A percentile compares a stretch with the other conserved stretches of the same genome.
phyloP scores from a whole-genome alignment of 2,797 vertebrate genomes.

The Leptatherina wallacei region DNA sequence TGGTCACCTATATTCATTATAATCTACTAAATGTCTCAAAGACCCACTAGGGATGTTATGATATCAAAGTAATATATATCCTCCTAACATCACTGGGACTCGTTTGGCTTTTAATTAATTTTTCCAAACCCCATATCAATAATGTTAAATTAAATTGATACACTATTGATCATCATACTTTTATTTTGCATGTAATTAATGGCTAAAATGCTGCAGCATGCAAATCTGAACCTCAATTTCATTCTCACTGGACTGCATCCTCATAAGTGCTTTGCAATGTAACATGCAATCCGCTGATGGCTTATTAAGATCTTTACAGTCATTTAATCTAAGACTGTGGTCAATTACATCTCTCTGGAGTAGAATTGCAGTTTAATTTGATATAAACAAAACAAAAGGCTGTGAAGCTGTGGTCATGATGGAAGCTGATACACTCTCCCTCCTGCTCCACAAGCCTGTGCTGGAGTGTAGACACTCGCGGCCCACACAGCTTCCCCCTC shows the following conservation, averaged over 20 bases:
- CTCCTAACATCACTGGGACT: constrained; percentile 31
- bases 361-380: constrained; percentile 83
- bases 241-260: constrained; percentile 71
- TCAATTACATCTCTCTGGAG: constrained; percentile 82
- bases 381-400: constrained; percentile 84
- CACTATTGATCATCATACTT: constrained; percentile 73
- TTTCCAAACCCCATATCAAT: constrained; percentile 64
- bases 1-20: constrained; percentile 34
- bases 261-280: constrained; percentile 80
- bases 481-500: constrained; percentile 55
- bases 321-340: constrained; percentile 83
- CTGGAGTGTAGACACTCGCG: constrained; percentile 62
- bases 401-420: constrained; percentile 80
- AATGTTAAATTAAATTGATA: constrained; percentile 78
- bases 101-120: constrained; percentile 66
- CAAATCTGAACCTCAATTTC: constrained; percentile 76
- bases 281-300: constrained; percentile 82
- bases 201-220: constrained; percentile 73
- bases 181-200: constrained; percentile 72
- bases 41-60: constrained; percentile 28
- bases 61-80: constrained; percentile 43
- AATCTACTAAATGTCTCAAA: constrained; percentile 28
- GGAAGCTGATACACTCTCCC: constrained; percentile 80
- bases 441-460: constrained; percentile 52
- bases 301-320: constrained; percentile 85